phyloP scores from a whole-genome alignment of 1,140 invertebrate species.

The Archegozetes longisetosus region DNA sequence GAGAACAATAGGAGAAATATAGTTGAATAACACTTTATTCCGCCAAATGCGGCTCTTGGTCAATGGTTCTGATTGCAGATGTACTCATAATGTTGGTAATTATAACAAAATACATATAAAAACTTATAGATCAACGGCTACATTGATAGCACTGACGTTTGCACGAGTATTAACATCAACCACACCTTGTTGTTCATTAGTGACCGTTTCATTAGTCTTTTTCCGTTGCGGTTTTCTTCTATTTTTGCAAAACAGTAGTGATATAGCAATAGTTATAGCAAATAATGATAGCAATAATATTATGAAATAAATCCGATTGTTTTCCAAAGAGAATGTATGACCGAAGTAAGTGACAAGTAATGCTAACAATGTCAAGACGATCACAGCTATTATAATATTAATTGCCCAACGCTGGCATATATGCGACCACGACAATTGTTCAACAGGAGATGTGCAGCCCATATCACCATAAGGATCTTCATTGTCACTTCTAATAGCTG shows the following conservation, averaged over 20 bases:
- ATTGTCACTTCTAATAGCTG: background rate
- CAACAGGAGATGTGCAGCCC: background rate
- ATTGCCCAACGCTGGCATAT: background rate
- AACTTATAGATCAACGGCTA: too few species aligned
- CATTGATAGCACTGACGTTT: too few species aligned
- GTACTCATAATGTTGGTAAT: too few species aligned
- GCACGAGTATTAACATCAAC: too few species aligned
- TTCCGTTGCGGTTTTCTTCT: background rate
- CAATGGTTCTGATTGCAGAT: too few species aligned
- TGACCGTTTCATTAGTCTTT: too few species aligned
- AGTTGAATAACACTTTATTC: too few species aligned
- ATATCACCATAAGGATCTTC: background rate
- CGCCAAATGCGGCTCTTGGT: too few species aligned
- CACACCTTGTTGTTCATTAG: too few species aligned
- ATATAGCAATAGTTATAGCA: background rate
- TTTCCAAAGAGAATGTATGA: background rate
- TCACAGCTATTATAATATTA: background rate
- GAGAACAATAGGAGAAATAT: too few species aligned
- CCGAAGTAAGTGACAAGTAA: background rate
- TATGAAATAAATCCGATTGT: background rate
- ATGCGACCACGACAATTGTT: background rate
- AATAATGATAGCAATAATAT: background rate
- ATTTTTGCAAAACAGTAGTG: background rate
- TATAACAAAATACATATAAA: too few species aligned
- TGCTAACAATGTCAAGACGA: background rate